Evolutionary conservation across 2,797 vertebrate genomes (phyloP).

Genomic region (Buceros bicornis): DNA sequence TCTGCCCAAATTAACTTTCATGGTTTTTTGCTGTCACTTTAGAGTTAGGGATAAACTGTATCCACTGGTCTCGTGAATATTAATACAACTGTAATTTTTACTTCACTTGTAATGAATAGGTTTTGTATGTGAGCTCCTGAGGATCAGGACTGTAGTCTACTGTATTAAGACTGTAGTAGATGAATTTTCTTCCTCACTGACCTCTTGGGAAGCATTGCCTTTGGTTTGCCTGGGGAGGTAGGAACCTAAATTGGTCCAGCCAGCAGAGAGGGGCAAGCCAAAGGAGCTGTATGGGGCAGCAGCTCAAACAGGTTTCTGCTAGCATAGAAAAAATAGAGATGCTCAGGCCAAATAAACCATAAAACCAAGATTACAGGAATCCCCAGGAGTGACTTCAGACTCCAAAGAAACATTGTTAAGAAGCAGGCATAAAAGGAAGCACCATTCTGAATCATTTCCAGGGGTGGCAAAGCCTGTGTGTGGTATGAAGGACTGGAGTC

Average conservation of each 20-base stretch:
- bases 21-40: not conserved
- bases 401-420: not conserved
- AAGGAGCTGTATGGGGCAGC: not conserved
- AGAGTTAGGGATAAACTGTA: not conserved
- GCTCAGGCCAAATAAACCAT: not conserved
- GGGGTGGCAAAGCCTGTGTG: not conserved
- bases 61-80: not conserved
- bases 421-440: not conserved
- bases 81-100: not conserved
- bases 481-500: not conserved
- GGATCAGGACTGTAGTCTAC: not conserved
- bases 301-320: not conserved
- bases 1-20: not conserved
- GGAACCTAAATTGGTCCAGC: not conserved
- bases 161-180: no score
- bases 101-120: not conserved
- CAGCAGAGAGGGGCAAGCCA: not conserved
- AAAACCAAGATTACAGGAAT: not conserved
- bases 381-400: not conserved
- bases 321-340: rapidly evolving
- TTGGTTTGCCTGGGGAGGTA: not conserved
- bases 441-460: not conserved
- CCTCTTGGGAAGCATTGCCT: not conserved
- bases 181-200: not conserved
- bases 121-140: not conserved